Conservation (phyloP, 2,113 vertebrate species). For the Agapornis roseicollis region DNA sequence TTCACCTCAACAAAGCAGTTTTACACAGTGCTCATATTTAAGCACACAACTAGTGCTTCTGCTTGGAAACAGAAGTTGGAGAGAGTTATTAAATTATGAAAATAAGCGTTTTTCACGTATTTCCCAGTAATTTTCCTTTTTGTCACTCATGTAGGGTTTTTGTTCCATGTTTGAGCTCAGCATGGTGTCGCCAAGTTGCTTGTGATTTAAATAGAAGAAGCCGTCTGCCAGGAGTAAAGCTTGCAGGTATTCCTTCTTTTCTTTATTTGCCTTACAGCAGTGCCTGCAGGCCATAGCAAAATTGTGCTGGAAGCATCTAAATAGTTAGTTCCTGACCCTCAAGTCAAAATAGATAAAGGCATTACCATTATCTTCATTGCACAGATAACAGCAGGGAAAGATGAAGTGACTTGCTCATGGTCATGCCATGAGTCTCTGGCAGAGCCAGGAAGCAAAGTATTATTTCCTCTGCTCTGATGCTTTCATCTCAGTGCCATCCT, state of each 20-base stretch:
- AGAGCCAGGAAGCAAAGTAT: neutral
- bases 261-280: slow-evolving; percentile 52
- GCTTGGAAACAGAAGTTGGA: neutral
- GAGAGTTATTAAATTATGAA: neutral
- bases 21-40: neutral
- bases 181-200: neutral
- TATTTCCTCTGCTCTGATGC: neutral
- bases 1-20: neutral
- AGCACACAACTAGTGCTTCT: neutral
- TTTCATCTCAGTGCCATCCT: slow-evolving; percentile 5
- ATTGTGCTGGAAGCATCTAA: slow-evolving; percentile 23
- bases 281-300: slow-evolving; percentile 32
- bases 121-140: neutral
- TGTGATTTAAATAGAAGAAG: slow-evolving; percentile 22
- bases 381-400: neutral
- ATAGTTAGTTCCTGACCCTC: neutral
- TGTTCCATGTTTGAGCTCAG: slow-evolving; percentile 1
- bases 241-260: slow-evolving; percentile 55
- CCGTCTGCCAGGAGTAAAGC: neutral
- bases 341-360: slow-evolving; percentile 14
- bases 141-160: neutral
- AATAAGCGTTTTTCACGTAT: neutral
- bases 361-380: slow-evolving; percentile 22
- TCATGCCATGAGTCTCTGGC: neutral
- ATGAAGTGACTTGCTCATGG: neutral